phyloP scores from a whole-genome alignment of 2,888 invertebrate species.

The Pandemis corylana region DNA sequence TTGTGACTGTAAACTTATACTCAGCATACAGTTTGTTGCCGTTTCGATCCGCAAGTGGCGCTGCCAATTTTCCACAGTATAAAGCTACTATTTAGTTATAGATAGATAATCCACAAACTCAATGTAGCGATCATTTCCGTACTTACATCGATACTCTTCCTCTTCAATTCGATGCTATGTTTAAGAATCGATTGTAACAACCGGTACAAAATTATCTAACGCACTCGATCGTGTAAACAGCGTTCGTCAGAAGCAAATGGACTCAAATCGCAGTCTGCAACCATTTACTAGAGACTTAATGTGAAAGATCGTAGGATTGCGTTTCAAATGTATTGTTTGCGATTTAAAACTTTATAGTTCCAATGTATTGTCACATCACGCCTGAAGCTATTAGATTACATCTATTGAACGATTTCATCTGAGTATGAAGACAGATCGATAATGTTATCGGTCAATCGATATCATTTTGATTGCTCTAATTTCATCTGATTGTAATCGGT shows the following conservation, averaged over 20 bases:
- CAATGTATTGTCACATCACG: neutral
- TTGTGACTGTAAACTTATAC: too few species aligned
- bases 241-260: neutral
- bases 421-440: constrained; percentile 33
- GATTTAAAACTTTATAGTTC: neutral
- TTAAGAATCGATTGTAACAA: constrained; percentile 4
- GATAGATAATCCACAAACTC: too few species aligned
- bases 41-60: too few species aligned
- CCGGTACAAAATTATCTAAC: constrained; percentile 34
- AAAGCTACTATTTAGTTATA: too few species aligned
- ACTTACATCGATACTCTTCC: neutral
- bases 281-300: constrained; percentile 2
- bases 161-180: neutral
- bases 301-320: neutral
- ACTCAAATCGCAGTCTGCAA: neutral
- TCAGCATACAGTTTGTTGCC: too few species aligned
- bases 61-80: too few species aligned
- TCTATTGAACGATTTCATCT: constrained; percentile 24
- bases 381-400: neutral
- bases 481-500: constrained; percentile 25
- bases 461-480: constrained; percentile 28
- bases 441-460: constrained; percentile 21
- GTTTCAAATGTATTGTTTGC: neutral
- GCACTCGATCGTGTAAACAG: constrained; percentile 37
- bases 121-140: neutral